Evolutionary conservation across 2,888 invertebrate genomes (phyloP).

Genomic region (Papilio protenor): DNA sequence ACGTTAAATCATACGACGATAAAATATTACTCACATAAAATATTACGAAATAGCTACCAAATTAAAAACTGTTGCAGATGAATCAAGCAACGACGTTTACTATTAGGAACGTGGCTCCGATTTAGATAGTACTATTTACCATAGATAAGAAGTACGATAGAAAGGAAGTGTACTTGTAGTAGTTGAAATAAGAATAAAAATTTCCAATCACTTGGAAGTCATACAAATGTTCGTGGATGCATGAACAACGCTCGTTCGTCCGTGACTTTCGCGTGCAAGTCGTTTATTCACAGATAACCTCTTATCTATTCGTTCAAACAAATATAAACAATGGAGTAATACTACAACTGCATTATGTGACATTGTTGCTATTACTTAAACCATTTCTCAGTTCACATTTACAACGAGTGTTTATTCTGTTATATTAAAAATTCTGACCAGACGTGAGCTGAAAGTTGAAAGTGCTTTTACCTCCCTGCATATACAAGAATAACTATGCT

Average conservation of each 20-base stretch:
- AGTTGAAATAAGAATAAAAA: slow-evolving; percentile 37
- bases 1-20: too few species aligned
- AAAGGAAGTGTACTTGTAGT: not conserved
- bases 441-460: not conserved
- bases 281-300: slow-evolving; percentile 40
- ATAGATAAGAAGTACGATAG: not conserved
- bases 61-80: not conserved
- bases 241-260: slow-evolving; percentile 64
- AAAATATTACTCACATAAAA: not conserved
- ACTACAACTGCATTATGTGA: slow-evolving; percentile 1
- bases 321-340: slow-evolving; percentile 26
- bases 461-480: not conserved
- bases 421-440: not conserved
- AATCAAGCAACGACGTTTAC: not conserved
- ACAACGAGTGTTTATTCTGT: not conserved
- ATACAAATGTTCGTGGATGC: slow-evolving; percentile 68
- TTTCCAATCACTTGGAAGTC: slow-evolving; percentile 61
- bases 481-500: not conserved
- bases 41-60: not conserved
- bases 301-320: slow-evolving; percentile 20
- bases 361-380: too few species aligned
- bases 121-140: not conserved
- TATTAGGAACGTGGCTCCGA: not conserved
- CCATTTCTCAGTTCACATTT: not conserved
- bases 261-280: slow-evolving; percentile 53